These are phyloP conservation scores for Protobothrops mucrosquamatus DNA, from an alignment of 2,113 vertebrate species.

Conservation along the genomic window DNA sequence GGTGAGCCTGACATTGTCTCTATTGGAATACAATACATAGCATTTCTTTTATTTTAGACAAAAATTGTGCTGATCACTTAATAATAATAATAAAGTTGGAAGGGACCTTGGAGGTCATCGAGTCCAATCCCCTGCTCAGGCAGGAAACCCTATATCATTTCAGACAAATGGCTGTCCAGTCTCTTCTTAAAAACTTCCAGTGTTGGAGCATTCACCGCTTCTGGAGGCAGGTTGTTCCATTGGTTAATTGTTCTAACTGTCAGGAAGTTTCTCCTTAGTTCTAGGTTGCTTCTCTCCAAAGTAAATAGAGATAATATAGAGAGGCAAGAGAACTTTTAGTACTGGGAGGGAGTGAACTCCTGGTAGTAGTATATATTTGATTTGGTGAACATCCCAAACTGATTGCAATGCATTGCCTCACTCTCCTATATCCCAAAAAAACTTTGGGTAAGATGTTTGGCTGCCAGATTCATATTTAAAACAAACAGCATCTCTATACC, in stretches of 20 bases:
- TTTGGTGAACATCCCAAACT: background rate
- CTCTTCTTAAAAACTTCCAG: background rate
- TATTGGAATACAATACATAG: background rate
- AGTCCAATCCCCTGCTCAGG: too few relatives aligned
- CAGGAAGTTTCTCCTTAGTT: too few relatives aligned
- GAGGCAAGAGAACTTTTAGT: background rate
- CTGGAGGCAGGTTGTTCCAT: background rate
- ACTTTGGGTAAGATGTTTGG: background rate
- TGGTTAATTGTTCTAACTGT: background rate
- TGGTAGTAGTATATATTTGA: background rate
- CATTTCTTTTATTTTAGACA: background rate
- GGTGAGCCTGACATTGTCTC: background rate
- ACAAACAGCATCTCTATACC: background rate
- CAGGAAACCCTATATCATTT: background rate
- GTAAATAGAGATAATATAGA: background rate
- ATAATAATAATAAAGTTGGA: too few relatives aligned
- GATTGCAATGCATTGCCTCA: background rate
- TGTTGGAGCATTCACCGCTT: background rate
- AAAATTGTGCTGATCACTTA: background rate
- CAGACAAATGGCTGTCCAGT: background rate
- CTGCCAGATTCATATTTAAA: background rate
- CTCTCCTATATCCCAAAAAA: background rate
- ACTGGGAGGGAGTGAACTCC: background rate
- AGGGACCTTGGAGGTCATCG: too few relatives aligned
- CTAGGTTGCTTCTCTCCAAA: too few relatives aligned